Evolutionary conservation across 2,888 invertebrate species (phyloP), one percentile per base, ranked within the genome.

Genomic region (Antheraea yamamai): DNA sequence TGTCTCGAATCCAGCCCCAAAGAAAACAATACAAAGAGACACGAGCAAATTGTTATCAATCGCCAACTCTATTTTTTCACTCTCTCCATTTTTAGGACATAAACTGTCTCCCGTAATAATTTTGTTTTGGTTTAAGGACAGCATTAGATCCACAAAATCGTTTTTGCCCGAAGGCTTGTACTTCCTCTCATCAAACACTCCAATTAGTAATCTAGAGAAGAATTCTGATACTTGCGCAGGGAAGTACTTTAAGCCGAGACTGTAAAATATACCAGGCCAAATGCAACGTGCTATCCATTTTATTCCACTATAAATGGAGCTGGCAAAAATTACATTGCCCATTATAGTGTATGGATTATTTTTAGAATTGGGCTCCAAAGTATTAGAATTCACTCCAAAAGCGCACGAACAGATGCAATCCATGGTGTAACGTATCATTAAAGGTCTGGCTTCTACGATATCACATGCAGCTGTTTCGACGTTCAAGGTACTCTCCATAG

Each of bases 51-150:
- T 76, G 39, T 82, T 78, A 55, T 76, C 76, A 6, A 72, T 80
- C 74, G 76, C 74, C 73, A 81, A 70, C 0, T 75, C 76, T 7
- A 80, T 73, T 79, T 75, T 83, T 20, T 76, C 61, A 10, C 71
- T 75, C 39, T 79, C 77, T 30, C 75, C 77, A 10, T 10, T 75
- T 73, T 78, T 81, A 0, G 78, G 75, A 47, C 75, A 79, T 4
- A 88, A 79, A 39, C 84, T 84, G 55, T 87, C 86, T 4, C 87
- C 87, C 0, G 73, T 74, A 35, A 89, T 79, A 30, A 77, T 75
- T 20, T 83, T 77, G 4, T 83, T 79, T 14, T 85, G 76, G 16
- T 79, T 81, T 47, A 78, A 80, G 52, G 64, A 58, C 73, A 80
- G 74, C 71, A 82, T 39, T 2, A 82, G 73, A 39, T 84, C 84